phyloP scores from a whole-genome alignment of 1,140 invertebrate genomes.

The Drosophila eugracilis region DNA sequence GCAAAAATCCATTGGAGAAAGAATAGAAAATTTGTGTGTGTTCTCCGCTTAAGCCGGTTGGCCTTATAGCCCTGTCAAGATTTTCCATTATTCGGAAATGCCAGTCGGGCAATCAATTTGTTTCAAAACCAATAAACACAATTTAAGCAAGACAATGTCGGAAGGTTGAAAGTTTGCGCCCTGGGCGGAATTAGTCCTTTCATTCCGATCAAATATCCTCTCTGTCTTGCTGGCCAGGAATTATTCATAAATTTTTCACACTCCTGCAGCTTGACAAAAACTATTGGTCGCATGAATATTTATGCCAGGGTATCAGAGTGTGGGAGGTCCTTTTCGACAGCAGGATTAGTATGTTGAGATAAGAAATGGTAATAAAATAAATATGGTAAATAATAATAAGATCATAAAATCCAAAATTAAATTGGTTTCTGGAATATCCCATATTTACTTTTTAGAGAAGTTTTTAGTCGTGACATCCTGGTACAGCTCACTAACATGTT shows the following conservation, averaged over 20 bases:
- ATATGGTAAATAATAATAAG: too few species aligned
- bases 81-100: slow-evolving; percentile 44
- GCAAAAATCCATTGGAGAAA: slow-evolving; percentile 9
- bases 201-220: slow-evolving; percentile 24
- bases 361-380: too few species aligned
- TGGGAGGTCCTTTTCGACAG: neutral
- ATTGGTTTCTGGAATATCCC: too few species aligned
- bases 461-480: neutral
- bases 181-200: slow-evolving; percentile 29
- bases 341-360: neutral
- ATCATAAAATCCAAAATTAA: too few species aligned
- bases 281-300: slow-evolving; percentile 34
- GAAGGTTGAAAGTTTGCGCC: slow-evolving; percentile 4
- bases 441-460: neutral
- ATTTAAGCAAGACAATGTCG: slow-evolving; percentile 38
- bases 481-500: neutral
- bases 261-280: slow-evolving; percentile 17
- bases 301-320: slow-evolving; percentile 10
- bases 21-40: slow-evolving; percentile 30
- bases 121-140: slow-evolving; percentile 54
- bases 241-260: slow-evolving; percentile 44
- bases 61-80: slow-evolving; percentile 30
- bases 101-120: slow-evolving; percentile 57
- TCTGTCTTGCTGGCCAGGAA: slow-evolving; percentile 4
- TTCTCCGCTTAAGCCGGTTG: neutral